Evolutionary conservation across 2,888 invertebrate species (phyloP), one percentile per base, ranked within the genome.

Genomic region (Alentia gelatinosa): DNA sequence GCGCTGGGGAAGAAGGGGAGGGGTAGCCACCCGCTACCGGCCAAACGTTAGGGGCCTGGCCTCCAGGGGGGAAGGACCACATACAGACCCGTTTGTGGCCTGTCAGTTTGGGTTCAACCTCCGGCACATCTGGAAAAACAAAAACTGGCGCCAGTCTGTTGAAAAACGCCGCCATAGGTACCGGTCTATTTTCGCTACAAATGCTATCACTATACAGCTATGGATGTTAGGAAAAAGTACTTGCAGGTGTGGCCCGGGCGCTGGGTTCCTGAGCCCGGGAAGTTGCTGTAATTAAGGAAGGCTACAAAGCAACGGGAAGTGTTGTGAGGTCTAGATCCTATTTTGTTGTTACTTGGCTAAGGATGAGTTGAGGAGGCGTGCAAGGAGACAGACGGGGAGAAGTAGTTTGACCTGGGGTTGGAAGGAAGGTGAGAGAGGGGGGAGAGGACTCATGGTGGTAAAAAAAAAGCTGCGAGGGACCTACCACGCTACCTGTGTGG

Each of bases 171-270:
- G 39, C 79, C 79, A 79, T 35, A 79, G 79, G 79, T 39, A 39
- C 79, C 37, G 79, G 37, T 79, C 79, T 79, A 79, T 79, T 79
- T 79, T 79, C 79, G 79, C 79, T 79, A 79, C 79, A 79, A 79
- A 79, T 79, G 79, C 79, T 79, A 79, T 79, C 79, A 79, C 79
- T 79, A 79, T 79, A 79, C 79, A 79, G 23, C 39, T 39, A 39
- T 12, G 79, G 79, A 79, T 35, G 79, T 79, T 4, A n/a, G 79
- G 9, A 79, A 35, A 39, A 79, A 79, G 79, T 39, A 39, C 37
- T 79, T 37, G 37, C 79, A 79, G 79, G 79, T 79, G 79, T 79
- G 79, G 79, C 39, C 79, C 15, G 79, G 39, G 39, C 12, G 79
- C 23, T 79, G 39, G 79, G 1, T n/a, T n/a, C 12, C 37, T 79